phyloP scores from a whole-genome alignment of 1,140 invertebrate species.

The Brachionus koreanus region DNA sequence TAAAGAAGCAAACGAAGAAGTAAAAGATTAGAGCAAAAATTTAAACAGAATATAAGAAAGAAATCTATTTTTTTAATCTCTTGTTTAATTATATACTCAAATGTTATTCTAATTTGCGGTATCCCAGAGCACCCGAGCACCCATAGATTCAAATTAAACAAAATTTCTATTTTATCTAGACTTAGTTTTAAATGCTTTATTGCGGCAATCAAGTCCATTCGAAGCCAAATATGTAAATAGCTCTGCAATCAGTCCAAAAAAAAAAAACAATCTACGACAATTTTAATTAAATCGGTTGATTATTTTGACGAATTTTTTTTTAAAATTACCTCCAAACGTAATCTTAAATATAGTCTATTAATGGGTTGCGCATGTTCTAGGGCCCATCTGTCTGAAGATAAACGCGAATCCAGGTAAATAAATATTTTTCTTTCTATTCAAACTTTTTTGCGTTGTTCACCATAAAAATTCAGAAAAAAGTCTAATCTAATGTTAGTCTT shows the following conservation, averaged over 20 bases:
- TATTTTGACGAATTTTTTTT: neutral
- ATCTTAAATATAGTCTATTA: conserved; percentile 16
- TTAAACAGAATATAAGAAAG: neutral
- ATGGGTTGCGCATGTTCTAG: conserved; percentile 32
- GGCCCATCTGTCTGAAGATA: conserved; percentile 15
- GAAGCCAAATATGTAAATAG: neutral
- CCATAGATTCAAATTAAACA: neutral
- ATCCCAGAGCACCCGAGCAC: neutral
- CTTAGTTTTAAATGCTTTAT: neutral
- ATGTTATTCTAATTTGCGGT: neutral
- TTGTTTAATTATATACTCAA: neutral
- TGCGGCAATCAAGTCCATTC: neutral
- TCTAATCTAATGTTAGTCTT: no score
- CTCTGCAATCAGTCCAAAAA: neutral
- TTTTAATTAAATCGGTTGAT: neutral
- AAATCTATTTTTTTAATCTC: neutral
- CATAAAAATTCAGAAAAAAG: no score
- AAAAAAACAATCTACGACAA: neutral
- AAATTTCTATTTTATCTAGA: neutral
- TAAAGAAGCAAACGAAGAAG: neutral
- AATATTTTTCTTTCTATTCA: neutral
- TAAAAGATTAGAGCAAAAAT: neutral
- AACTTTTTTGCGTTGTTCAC: no score
- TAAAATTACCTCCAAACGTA: conserved; percentile 6
- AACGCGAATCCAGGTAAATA: conserved; percentile 7